Conservation (phyloP, 2,113 vertebrate species). For the Tetrax tetrax region DNA sequence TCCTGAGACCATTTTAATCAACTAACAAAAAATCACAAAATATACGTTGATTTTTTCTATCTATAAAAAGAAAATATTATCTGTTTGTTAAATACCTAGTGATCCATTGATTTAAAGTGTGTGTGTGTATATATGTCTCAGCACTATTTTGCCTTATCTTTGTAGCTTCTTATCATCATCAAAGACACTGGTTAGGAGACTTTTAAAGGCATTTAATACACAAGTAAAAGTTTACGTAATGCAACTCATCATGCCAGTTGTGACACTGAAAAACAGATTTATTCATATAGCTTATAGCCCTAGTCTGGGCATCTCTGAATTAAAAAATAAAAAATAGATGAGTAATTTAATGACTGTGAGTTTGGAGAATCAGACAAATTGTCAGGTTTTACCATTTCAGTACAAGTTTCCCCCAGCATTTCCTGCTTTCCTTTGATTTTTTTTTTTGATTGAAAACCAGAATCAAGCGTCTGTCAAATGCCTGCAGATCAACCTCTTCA, state of each 20-base stretch:
- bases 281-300: not conserved
- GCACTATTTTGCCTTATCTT: not conserved
- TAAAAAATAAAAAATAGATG: not conserved
- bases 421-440: not conserved
- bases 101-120: not conserved
- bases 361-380: not conserved
- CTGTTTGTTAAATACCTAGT: not conserved
- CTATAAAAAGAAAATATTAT: not conserved
- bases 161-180: not conserved
- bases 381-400: not conserved
- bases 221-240: not conserved
- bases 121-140: not conserved
- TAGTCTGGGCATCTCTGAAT: not conserved
- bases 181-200: not conserved
- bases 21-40: not conserved
- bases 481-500: not conserved
- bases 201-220: not conserved
- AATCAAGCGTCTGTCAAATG: not conserved
- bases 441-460: constrained; percentile 6
- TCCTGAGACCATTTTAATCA: not conserved
- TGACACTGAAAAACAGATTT: not conserved
- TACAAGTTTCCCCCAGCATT: not conserved
- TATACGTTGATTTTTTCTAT: accelerated
- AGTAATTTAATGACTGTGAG: not conserved
- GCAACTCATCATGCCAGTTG: not conserved